These are phyloP conservation scores for Himantopus leucocephalus DNA, from an alignment of 2,113 vertebrate species.

Conservation along the genomic window DNA sequence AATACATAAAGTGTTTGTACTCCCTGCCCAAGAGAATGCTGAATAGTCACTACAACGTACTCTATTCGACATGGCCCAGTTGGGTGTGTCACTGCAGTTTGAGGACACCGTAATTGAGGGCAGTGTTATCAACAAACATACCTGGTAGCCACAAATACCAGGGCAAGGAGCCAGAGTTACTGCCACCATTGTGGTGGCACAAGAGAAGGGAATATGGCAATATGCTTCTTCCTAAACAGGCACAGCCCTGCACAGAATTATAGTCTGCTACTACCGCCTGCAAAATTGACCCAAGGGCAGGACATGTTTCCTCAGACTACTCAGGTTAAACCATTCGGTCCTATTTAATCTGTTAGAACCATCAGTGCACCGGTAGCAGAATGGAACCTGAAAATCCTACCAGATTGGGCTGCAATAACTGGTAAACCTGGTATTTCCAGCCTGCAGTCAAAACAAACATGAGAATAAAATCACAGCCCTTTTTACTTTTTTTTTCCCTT, in stretches of 20 bases:
- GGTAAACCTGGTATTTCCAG: constrained; percentile 56
- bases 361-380: background rate
- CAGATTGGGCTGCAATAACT: constrained; percentile 11
- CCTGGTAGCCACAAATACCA: background rate
- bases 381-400: constrained; percentile 45
- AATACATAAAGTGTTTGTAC: background rate
- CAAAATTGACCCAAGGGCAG: background rate
- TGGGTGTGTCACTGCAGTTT: background rate
- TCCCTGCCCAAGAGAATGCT: background rate
- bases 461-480: background rate
- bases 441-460: constrained; percentile 48
- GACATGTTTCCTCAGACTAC: background rate
- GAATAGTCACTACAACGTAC: background rate
- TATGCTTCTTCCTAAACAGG: rapidly evolving
- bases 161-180: background rate
- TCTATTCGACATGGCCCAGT: rapidly evolving
- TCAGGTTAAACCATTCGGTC: background rate
- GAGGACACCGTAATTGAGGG: background rate
- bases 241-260: background rate
- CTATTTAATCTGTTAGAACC: background rate
- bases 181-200: background rate
- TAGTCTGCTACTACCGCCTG: background rate
- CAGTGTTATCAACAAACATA: background rate
- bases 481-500: background rate
- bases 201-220: background rate